Evolutionary conservation across 2,888 invertebrate species (phyloP).

Genomic region (Hirtodrosophila trivittata): DNA sequence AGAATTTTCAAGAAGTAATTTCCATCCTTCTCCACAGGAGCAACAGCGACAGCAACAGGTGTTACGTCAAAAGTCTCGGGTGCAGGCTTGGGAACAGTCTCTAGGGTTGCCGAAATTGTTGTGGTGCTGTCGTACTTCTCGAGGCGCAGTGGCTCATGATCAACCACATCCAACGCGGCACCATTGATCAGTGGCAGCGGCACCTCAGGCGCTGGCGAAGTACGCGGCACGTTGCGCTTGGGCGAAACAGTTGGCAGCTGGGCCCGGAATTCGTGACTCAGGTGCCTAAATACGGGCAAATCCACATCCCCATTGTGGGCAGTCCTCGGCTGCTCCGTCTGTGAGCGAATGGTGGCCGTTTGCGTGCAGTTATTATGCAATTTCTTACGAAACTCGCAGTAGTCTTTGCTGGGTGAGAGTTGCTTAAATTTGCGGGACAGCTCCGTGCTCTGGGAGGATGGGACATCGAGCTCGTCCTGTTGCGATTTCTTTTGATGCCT

Average conservation of each 20-base stretch:
- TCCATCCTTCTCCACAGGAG: slow-evolving; percentile 85
- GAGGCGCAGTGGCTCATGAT: slow-evolving; percentile 51
- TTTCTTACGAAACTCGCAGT: slow-evolving; percentile 77
- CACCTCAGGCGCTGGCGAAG: slow-evolving; percentile 41
- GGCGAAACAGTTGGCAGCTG: slow-evolving; percentile 88
- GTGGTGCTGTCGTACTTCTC: slow-evolving; percentile 40
- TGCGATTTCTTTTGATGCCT: slow-evolving; percentile 13
- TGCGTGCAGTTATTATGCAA: slow-evolving; percentile 52
- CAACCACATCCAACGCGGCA: slow-evolving; percentile 63
- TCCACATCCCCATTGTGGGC: slow-evolving; percentile 64
- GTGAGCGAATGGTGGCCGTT: slow-evolving; percentile 24
- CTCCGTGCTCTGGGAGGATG: slow-evolving; percentile 74
- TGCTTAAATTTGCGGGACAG: slow-evolving; percentile 83
- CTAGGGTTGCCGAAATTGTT: slow-evolving; percentile 12
- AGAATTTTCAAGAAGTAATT: slow-evolving; percentile 91
- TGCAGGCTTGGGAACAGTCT: neutral
- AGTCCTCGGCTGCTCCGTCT: slow-evolving; percentile 19
- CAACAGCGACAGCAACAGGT: neutral
- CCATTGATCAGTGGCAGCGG: slow-evolving; percentile 30
- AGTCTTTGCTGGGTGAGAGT: slow-evolving; percentile 80
- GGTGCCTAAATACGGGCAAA: slow-evolving; percentile 91
- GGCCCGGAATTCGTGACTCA: slow-evolving; percentile 93
- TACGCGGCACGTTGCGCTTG: slow-evolving; percentile 81
- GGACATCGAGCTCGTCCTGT: slow-evolving; percentile 24
- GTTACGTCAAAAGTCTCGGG: neutral